Evolutionary conservation across 2,888 invertebrate genomes (phyloP).

Genomic region (Ctenicera cuprea): DNA sequence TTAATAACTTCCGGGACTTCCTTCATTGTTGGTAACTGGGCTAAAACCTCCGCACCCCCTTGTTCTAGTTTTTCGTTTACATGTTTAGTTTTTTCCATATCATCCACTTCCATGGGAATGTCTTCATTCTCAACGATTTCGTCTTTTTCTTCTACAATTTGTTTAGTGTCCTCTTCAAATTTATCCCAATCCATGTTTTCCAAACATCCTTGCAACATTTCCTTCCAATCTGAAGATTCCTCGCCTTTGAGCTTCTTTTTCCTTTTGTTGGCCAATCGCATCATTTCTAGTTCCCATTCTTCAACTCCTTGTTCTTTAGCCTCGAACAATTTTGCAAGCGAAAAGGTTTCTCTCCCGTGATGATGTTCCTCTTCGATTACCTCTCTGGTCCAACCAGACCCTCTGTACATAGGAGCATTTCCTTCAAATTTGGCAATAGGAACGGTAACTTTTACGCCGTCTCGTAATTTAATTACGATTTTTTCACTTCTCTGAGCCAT

Average conservation of each 20-base stretch:
- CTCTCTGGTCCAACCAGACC: constrained; percentile 74
- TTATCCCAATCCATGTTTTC: constrained; percentile 76
- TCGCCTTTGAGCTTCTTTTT: constrained; percentile 69
- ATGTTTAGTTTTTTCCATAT: constrained; percentile 77
- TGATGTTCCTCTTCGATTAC: constrained; percentile 70
- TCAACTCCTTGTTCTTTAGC: constrained; percentile 69
- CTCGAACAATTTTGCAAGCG: constrained; percentile 79
- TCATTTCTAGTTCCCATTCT: constrained; percentile 70
- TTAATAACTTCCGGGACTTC: constrained; percentile 79
- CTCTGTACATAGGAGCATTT: constrained; percentile 65
- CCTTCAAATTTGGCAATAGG: constrained; percentile 71
- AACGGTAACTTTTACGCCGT: constrained; percentile 82
- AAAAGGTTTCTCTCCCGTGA: constrained; percentile 70
- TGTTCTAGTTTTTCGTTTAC: constrained; percentile 77
- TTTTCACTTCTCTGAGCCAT: constrained; percentile 85
- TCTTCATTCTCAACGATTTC: constrained; percentile 70
- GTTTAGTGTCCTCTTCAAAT: constrained; percentile 84
- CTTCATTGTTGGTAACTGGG: constrained; percentile 77
- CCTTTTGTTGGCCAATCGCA: constrained; percentile 68
- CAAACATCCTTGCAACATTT: constrained; percentile 77
- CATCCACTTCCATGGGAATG: constrained; percentile 74
- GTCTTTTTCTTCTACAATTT: constrained; percentile 83
- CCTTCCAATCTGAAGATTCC: constrained; percentile 66
- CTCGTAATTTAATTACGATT: constrained; percentile 80
- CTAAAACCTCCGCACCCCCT: constrained; percentile 74